Base-by-base conservation (phyloP, 2,113 vertebrate genomes). In the Dermatemys mawii region DNA sequence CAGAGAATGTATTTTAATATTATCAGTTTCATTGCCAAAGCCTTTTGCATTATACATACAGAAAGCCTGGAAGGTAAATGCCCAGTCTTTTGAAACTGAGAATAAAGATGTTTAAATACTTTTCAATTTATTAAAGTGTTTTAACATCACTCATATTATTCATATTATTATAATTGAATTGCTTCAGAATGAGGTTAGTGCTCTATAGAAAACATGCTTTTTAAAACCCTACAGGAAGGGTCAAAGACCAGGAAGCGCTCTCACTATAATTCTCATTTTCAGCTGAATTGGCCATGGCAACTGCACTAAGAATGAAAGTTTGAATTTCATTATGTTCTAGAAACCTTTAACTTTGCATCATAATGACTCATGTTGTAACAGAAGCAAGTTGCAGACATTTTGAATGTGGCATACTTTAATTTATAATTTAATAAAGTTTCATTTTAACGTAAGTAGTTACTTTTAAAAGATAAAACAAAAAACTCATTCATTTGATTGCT, bases 201-300 rank as follows among this genome's bases (percentile, higher is more conserved):
- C 91, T 97, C 90, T 96, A 86, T 91, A 97, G 96, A 98, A 98
- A 97, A 82, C 10, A 90, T 92, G 96, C 97, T 97, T 98, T 98
- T 98, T 93, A 96, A 98, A 98, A 97, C 82, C 91, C 95, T 96
- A 79, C 95, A 97, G 81, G 96, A 97, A 97, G 93, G 97, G 97
- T 98, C 97, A 98, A 98, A 98, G 98, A 97, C 97, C 98, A 98
- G 97, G 97, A 97, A 98, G 96, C 93, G 94, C 93, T 95, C 95
- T 97, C 96, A 93, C 95, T 97, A 92, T 97, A 98, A 97, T 98
- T 98, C 98, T 97, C 95, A 94, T 98, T 98, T 98, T 97, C 97
- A 97, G 96, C 89, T 97, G 97, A 98, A 98, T 98, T 97, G 97
- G 94, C 97, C 85, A 84, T 88, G 95, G 96, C 95, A 97, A 96